Evolutionary conservation across 1,140 invertebrate species (phyloP).

Genomic region (Drosophila grimshawi): DNA sequence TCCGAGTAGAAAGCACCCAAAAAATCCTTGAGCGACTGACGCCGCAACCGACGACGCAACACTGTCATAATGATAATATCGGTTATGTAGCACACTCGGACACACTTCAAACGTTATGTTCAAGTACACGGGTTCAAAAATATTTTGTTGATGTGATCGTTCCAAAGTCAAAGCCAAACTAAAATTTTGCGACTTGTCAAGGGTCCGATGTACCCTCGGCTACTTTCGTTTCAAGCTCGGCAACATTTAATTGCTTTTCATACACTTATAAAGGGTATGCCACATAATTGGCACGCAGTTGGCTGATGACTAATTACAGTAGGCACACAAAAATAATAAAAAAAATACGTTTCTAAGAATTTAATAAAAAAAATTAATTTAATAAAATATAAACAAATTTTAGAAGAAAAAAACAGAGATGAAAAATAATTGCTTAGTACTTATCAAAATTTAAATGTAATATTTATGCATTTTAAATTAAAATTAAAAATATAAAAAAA

Average conservation of each 20-base stretch:
- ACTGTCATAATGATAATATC: slow-evolving; percentile 49
- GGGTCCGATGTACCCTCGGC: slow-evolving; percentile 51
- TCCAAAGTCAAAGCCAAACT: slow-evolving; percentile 61
- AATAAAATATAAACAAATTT: too few species aligned
- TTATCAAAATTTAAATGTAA: too few species aligned
- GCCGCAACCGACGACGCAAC: slow-evolving; percentile 60
- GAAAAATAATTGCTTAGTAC: too few species aligned
- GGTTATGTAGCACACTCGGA: not conserved
- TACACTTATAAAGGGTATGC: slow-evolving; percentile 18
- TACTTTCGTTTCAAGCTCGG: slow-evolving; percentile 49
- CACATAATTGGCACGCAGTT: not conserved
- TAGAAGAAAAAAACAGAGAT: too few species aligned
- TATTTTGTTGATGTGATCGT: slow-evolving; percentile 32
- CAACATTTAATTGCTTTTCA: slow-evolving; percentile 36
- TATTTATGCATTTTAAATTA: too few species aligned
- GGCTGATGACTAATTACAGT: too few species aligned
- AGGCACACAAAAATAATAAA: not conserved
- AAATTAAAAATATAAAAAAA: too few species aligned
- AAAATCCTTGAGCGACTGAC: slow-evolving; percentile 66
- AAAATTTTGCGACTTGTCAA: slow-evolving; percentile 24
- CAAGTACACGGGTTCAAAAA: not conserved
- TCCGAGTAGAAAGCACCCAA: slow-evolving; percentile 55
- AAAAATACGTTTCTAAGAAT: not conserved
- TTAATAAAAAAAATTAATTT: not conserved
- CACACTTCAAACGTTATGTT: not conserved